Conservation (phyloP, 30 jellyfish, hydroid and myxozoan genomes). For the Catostylus mosaicus region DNA sequence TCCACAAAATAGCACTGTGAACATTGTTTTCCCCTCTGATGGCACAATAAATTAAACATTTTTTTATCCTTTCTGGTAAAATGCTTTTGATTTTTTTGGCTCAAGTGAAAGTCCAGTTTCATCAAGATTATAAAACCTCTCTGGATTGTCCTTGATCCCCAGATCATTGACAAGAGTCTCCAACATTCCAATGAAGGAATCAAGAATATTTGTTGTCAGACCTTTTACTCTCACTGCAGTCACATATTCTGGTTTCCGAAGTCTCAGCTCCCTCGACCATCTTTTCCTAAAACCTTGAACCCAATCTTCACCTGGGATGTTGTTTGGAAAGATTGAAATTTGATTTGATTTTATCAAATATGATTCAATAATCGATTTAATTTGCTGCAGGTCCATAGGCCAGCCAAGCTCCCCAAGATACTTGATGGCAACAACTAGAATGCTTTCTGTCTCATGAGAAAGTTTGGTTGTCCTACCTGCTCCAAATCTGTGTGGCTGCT, state of each 20-base stretch:
- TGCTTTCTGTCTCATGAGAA: slow-evolving; percentile 9
- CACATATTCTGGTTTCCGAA: slow-evolving; percentile 11
- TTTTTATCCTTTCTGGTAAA: slow-evolving; percentile 37
- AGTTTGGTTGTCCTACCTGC: slow-evolving; percentile 24
- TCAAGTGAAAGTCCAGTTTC: slow-evolving; percentile 36
- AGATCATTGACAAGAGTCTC: slow-evolving; percentile 20
- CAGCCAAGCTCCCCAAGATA: slow-evolving; percentile 42
- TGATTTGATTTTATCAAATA: not conserved
- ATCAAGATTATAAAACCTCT: slow-evolving; percentile 31
- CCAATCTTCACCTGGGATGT: not conserved
- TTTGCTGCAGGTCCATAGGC: slow-evolving; percentile 43
- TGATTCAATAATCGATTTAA: slow-evolving; percentile 6
- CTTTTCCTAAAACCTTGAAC: not conserved
- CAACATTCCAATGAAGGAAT: slow-evolving; percentile 5
- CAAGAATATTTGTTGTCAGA: not conserved
- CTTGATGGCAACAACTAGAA: slow-evolving; percentile 28
- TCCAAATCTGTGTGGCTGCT: slow-evolving; percentile 44
- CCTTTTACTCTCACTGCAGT: slow-evolving; percentile 16
- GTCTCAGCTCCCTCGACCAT: slow-evolving; percentile 15
- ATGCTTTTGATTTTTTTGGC: slow-evolving; percentile 26
- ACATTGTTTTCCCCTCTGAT: slow-evolving; percentile 51
- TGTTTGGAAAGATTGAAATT: slow-evolving; percentile 8
- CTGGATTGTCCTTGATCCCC: slow-evolving; percentile 31
- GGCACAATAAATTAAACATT: slow-evolving; percentile 21
- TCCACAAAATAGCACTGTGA: slow-evolving; percentile 72